phyloP scores from a whole-genome alignment of 2,888 invertebrate genomes.

The Drepanosiphum platanoidis region DNA sequence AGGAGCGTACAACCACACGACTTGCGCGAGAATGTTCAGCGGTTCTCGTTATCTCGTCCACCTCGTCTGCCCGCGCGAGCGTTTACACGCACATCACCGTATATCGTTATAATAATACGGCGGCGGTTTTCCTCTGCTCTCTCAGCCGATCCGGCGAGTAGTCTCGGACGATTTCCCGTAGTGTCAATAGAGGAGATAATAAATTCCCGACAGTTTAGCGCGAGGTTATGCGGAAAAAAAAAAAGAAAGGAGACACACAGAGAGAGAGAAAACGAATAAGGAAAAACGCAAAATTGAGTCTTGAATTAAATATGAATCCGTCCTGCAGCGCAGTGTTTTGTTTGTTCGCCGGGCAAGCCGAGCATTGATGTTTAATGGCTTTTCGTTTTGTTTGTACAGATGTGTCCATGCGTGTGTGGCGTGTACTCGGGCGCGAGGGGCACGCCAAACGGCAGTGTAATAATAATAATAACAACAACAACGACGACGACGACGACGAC shows the following conservation, averaged over 20 bases:
- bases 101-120: background rate
- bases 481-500: too few species aligned
- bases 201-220: conserved; percentile 19
- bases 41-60: background rate
- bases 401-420: background rate
- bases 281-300: conserved; percentile 46
- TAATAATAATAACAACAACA: too few species aligned
- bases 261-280: background rate
- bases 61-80: background rate
- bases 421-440: background rate
- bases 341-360: background rate
- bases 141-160: background rate
- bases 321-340: conserved; percentile 20
- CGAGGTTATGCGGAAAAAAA: background rate
- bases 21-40: background rate
- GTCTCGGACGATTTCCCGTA: background rate
- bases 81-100: background rate
- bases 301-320: conserved; percentile 51
- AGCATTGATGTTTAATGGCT: conserved; percentile 51
- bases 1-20: too few species aligned
- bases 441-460: background rate
- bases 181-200: conserved; percentile 46
- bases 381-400: conserved; percentile 50
- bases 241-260: background rate
- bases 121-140: background rate